These are phyloP conservation scores for Chrysocyon brachyurus DNA, from an alignment of 2,797 vertebrate genomes.

Conservation along the genomic window DNA sequence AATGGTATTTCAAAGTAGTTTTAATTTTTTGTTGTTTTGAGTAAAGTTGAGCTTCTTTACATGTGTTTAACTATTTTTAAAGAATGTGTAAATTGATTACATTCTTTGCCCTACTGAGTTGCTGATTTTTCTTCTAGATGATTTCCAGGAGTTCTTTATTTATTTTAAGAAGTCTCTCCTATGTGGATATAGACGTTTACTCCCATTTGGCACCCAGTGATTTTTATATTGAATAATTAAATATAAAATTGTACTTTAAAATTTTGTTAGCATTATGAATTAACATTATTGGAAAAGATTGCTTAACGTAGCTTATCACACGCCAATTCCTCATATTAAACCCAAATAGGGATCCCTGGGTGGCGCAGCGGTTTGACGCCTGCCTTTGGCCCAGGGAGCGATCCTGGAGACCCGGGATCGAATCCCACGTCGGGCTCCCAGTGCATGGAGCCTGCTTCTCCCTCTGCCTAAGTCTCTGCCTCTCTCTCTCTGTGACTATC, in stretches of 20 bases:
- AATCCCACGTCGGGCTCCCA: no score
- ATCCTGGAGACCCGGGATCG: no score
- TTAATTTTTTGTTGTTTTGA: slow-evolving; percentile 57
- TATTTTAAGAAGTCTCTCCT: not conserved
- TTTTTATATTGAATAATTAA: slow-evolving; percentile 30
- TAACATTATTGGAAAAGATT: slow-evolving; percentile 31
- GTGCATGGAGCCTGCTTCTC: no score
- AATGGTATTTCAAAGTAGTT: not conserved
- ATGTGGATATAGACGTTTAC: not conserved
- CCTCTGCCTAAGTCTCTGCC: no score
- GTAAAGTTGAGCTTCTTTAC: slow-evolving; percentile 33
- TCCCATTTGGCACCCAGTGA: slow-evolving; percentile 4
- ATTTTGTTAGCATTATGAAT: slow-evolving; percentile 1
- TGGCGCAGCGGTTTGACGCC: no score
- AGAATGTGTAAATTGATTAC: not conserved
- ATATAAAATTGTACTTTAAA: slow-evolving; percentile 11
- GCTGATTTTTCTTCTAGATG: not conserved
- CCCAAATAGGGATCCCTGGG: not conserved
- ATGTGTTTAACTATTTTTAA: not conserved
- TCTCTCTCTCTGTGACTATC: no score
- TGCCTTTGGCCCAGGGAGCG: no score
- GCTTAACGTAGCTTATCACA: slow-evolving; percentile 10
- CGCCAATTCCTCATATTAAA: slow-evolving; percentile 40
- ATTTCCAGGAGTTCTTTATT: slow-evolving; percentile 37
- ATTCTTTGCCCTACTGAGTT: not conserved